Conservation (phyloP, 2,797 vertebrate genomes). For the Pagetopsis macropterus region DNA sequence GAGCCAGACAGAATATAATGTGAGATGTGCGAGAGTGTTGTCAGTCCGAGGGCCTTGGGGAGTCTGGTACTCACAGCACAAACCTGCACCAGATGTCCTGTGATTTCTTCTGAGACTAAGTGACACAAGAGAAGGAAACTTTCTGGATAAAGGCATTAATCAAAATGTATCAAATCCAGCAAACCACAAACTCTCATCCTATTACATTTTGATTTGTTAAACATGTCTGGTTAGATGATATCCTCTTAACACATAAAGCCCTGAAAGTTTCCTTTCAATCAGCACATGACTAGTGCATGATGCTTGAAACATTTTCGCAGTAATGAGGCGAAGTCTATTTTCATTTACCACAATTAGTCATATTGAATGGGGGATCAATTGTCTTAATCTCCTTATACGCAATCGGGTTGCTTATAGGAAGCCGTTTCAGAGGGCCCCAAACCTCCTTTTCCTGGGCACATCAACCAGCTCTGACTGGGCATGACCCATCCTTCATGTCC, state of each 20-base stretch:
- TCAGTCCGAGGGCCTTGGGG: conserved; percentile 55
- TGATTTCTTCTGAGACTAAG: conserved; percentile 50
- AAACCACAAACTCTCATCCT: not conserved
- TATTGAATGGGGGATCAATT: conserved; percentile 7
- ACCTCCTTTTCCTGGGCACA: no score
- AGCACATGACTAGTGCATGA: not conserved
- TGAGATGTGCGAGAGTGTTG: conserved; percentile 42
- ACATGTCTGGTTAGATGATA: not conserved
- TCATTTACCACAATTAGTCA: conserved; percentile 13
- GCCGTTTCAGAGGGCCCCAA: no score
- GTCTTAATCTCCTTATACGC: not conserved
- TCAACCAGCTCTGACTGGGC: no score
- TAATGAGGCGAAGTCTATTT: not conserved
- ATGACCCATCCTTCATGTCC: no score
- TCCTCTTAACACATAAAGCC: conserved; percentile 3
- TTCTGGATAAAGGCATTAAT: conserved; percentile 26
- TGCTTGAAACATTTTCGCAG: conserved; percentile 1
- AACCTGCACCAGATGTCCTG: conserved; percentile 54
- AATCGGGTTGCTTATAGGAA: no score
- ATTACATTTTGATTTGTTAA: conserved; percentile 13
- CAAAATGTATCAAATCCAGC: conserved; percentile 1
- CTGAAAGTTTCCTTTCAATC: conserved; percentile 15
- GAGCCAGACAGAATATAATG: conserved; percentile 53
- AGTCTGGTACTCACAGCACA: conserved; percentile 43
- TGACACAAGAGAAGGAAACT: conserved; percentile 14